Base-by-base conservation (phyloP, 2,888 invertebrate genomes). In the Microdon myrmicae region DNA sequence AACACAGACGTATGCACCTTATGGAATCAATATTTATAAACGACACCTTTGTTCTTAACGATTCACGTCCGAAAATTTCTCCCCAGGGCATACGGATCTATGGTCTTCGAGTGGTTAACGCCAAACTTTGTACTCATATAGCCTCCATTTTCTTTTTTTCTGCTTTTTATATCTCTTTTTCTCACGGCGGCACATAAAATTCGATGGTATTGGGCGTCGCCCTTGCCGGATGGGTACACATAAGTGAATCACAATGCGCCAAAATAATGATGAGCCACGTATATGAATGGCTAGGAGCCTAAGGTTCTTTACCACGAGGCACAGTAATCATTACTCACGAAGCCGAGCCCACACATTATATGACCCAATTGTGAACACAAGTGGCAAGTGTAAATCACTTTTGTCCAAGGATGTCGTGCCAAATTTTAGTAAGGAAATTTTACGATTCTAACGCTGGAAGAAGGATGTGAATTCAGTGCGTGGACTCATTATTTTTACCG, bases 321-420 rank as follows among this genome's bases (percentile, higher is more conserved):
- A 45, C 20, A 6, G 31, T 25, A 26, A 38, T 58, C 58, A 58
- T 61, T 56, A 41, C 37, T 34, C 29, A 16, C 13, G 53, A 17
- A 29, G 39, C 38, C 41, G 41, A 54, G 43, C 44, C 56, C 41
- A 58, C 51, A 58, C 43, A 58, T 64, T 53, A 64, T n/a, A n/a
- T 43, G 58, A 47, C 58, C 51, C 58, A 58, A 64, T 64, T 64
- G 58, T 64, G 51, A 53, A 53, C 58, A 64, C 51, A 64, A 64
- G 64, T 64, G 64, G 58, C 64, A 58, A 58, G 51, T 64, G 64
- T 64, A 64, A 64, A 64, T 64, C 64, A 64, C 58, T 64, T 53
- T 47, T 28, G 31, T 56, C 37, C 19, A 26, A 37, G 41, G 56
- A 38, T 55, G 51, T 58, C 38, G 44, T 49, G 32, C 41, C 47